These are phyloP conservation scores for Sycophila sp. DNA, from an alignment of 1,140 invertebrate species.

Conservation along the genomic window DNA sequence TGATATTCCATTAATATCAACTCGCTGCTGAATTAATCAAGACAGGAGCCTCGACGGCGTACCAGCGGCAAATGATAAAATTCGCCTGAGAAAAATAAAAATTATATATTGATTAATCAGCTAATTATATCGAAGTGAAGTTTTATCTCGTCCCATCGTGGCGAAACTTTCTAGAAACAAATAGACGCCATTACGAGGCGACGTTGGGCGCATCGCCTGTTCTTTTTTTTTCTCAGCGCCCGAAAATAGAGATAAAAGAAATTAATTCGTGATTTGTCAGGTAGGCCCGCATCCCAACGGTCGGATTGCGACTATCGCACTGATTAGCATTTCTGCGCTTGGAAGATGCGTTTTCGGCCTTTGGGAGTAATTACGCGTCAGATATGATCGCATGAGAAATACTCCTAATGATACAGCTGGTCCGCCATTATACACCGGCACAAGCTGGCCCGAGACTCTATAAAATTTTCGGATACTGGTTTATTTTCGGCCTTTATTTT, in stretches of 20 bases:
- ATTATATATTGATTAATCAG: too few species aligned
- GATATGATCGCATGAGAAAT: slow-evolving; percentile 25
- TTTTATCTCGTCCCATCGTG: not conserved
- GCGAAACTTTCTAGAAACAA: not conserved
- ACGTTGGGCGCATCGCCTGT: too few species aligned
- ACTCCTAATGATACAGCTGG: slow-evolving; percentile 17
- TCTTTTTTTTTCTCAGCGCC: too few species aligned
- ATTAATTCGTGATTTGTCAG: not conserved
- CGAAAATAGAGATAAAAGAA: not conserved
- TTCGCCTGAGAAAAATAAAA: not conserved
- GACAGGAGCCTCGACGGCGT: too few species aligned
- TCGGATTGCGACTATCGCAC: not conserved
- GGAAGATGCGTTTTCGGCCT: not conserved
- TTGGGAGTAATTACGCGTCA: slow-evolving; percentile 13
- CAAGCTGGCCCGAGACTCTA: not conserved
- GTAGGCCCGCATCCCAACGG: not conserved
- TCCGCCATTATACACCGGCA: not conserved
- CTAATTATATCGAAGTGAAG: not conserved
- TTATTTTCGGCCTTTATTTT: not conserved
- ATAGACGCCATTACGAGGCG: too few species aligned
- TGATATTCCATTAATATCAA: too few species aligned
- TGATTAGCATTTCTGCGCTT: slow-evolving; percentile 10
- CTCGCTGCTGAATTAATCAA: too few species aligned
- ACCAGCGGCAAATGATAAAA: too few species aligned
- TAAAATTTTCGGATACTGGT: too few species aligned